A percentile compares a stretch with the other conserved stretches of the same genome.
These are phyloP conservation scores for Ceriagrion tenellum DNA, from an alignment of 2,888 invertebrate species.

Conservation along the genomic window DNA sequence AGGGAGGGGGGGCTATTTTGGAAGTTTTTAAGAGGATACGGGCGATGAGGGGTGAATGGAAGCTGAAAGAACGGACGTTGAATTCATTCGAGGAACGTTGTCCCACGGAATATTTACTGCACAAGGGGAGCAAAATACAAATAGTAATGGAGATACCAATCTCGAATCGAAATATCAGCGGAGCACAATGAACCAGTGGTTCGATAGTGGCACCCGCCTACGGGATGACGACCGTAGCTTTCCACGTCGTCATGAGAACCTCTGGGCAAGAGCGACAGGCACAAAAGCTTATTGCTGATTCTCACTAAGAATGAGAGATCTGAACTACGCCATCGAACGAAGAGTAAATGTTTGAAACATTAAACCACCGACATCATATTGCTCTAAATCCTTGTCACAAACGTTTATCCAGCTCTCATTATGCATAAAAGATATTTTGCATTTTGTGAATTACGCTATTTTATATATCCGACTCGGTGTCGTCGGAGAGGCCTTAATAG, in stretches of 20 bases:
- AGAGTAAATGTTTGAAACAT: not conserved
- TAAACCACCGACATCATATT: not conserved
- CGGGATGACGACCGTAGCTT: not conserved
- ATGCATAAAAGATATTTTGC: no score
- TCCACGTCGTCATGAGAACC: not conserved
- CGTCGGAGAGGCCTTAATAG: no score
- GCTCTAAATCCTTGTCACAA: not conserved
- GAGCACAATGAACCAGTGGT: not conserved
- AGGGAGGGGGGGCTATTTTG: conserved; percentile 2
- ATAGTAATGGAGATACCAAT: conserved; percentile 11
- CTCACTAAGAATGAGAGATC: not conserved
- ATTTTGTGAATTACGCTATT: no score
- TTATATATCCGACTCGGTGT: no score
- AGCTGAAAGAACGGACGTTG: not conserved
- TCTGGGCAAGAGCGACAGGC: not conserved
- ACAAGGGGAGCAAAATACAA: not conserved
- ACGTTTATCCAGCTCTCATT: no score
- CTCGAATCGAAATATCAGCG: not conserved
- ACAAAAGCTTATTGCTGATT: not conserved
- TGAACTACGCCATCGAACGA: not conserved
- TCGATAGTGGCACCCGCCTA: not conserved
- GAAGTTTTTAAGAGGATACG: conserved; percentile 43
- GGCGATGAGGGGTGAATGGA: not conserved
- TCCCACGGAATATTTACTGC: conserved; percentile 3
- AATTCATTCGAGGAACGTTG: not conserved